phyloP scores from a whole-genome alignment of 2,888 invertebrate species.

The Melinopterus prodromus region DNA sequence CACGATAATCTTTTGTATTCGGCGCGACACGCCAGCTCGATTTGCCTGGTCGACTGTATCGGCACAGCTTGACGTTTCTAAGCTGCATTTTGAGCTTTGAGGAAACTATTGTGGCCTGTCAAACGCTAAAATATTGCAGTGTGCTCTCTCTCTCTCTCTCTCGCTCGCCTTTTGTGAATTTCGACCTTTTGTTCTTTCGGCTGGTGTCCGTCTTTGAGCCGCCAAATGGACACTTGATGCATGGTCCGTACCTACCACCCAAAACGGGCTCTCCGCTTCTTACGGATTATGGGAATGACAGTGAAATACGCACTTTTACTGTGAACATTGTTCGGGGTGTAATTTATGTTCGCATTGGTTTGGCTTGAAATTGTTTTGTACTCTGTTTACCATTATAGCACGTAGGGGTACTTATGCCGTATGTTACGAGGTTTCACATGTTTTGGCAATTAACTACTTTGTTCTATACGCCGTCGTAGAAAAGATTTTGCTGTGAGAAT shows the following conservation, averaged over 20 bases:
- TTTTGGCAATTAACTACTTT: no score
- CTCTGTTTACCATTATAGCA: not conserved
- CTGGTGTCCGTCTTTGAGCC: constrained; percentile 4
- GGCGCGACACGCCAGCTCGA: constrained; percentile 8
- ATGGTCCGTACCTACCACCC: not conserved
- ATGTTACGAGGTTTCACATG: no score
- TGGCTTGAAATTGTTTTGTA: not conserved
- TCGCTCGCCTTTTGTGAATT: constrained; percentile 35
- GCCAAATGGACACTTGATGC: not conserved
- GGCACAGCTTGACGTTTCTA: constrained; percentile 55
- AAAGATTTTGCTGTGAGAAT: no score
- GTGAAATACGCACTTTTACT: not conserved
- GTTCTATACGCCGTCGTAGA: no score
- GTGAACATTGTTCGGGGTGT: not conserved
- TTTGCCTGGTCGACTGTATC: constrained; percentile 44
- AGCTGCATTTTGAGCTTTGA: constrained; percentile 58
- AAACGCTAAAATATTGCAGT: constrained; percentile 59
- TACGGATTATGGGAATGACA: not conserved
- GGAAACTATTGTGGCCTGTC: constrained; percentile 58
- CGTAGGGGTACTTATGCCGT: not conserved
- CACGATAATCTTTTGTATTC: constrained; percentile 47
- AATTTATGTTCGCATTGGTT: not conserved
- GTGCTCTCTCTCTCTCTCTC: constrained; percentile 52
- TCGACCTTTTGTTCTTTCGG: constrained; percentile 43
- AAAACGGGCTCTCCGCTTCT: not conserved